Evolutionary conservation across 2,113 vertebrate species (phyloP), one percentile per base, ranked within the genome.

Genomic region (Echinops telfairi): DNA sequence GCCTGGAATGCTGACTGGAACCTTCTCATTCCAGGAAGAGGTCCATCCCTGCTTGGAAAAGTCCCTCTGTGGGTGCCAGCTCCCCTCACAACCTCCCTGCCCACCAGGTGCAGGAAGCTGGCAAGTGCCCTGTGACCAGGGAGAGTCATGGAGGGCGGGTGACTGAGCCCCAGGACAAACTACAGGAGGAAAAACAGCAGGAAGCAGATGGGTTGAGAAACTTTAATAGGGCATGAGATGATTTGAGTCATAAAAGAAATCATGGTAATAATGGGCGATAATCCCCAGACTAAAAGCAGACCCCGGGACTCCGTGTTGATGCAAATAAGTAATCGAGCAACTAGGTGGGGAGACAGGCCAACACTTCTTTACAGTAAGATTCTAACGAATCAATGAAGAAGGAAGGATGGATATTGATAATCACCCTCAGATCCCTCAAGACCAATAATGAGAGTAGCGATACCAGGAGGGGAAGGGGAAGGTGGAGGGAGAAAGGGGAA

Each of bases 171-270:
- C 53, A 81, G 66, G 33, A 16, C 36, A 68, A 25, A 22, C 36
- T 19, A 40, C 36, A 15, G 20, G 22, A 27, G 80, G n/a, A 57
- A 57, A 84, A 53, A 27, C 6, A 53, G 66, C 47, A 75, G 93
- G 93, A 97, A 94, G 43, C 94, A 95, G 91, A 76, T 88, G 91
- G 71, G 6, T 17, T n/a, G 85, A 87, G 64, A 31, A 86, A 53
- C 70, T 91, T 89, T 31, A 27, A 71, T 79, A 92, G 71, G 57
- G 58, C 53, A 60, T 62, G 78, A 82, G 79, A 81, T 12, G 15
- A 38, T 12, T 40, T 70, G 38, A 57, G 77, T 29, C 86, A 38
- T 14, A 36, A 94, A 87, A 64, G 53, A 75, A 83, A 60, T 79
- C 6, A 73, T 87, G 70, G 20, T 17, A 36, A 40, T 47, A 47